phyloP scores from a whole-genome alignment of 2,113 vertebrate genomes.

The Jaculus jaculus region DNA sequence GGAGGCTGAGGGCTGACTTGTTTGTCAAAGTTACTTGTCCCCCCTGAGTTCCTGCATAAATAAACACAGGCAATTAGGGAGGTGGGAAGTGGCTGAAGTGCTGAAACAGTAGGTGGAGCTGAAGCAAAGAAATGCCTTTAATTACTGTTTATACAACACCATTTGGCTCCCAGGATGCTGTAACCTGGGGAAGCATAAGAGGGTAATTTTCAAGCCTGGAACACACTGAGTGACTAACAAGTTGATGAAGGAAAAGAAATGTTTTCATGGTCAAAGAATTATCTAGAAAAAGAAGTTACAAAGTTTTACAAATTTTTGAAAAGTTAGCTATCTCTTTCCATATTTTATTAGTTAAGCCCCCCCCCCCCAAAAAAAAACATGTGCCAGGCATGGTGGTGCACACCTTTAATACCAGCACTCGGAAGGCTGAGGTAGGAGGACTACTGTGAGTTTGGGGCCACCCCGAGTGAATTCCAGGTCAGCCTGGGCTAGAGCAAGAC shows the following conservation, averaged over 20 bases:
- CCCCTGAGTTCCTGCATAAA: neutral
- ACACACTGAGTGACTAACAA: neutral
- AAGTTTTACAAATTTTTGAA: neutral
- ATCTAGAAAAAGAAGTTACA: neutral
- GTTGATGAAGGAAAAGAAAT: neutral
- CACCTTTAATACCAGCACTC: too few relatives aligned
- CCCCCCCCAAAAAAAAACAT: too few relatives aligned
- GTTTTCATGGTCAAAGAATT: neutral
- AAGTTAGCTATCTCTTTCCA: neutral
- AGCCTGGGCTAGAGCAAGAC: too few relatives aligned
- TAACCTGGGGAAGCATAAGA: neutral
- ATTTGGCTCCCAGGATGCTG: neutral
- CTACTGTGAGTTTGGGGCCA: too few relatives aligned
- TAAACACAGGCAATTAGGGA: constrained; percentile 30
- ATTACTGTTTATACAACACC: constrained; percentile 6
- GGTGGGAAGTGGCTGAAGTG: neutral
- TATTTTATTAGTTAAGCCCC: constrained; percentile 7
- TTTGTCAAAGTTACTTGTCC: neutral
- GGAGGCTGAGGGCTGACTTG: neutral
- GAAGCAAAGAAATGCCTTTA: constrained; percentile 50
- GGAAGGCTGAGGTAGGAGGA: too few relatives aligned
- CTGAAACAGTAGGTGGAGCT: neutral
- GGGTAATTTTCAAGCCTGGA: constrained; percentile 40
- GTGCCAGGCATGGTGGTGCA: too few relatives aligned
- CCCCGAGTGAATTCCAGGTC: too few relatives aligned